Conservation (phyloP, 2,797 vertebrate species). For the Decapterus maruadsi region DNA sequence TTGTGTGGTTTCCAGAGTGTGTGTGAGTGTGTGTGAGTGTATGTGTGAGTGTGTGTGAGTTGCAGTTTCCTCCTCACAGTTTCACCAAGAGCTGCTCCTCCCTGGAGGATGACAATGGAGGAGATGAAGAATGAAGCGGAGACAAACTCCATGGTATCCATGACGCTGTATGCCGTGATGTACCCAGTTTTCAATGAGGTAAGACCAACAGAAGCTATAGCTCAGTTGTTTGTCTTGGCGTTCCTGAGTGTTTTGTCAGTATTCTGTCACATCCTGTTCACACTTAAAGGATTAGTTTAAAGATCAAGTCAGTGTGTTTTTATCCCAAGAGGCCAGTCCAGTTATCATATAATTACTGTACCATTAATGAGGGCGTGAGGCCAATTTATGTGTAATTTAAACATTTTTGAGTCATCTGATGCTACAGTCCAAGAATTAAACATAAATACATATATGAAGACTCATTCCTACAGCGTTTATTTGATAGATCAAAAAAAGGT, state of each 20-base stretch:
- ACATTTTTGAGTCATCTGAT: not conserved
- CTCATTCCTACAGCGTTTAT: not conserved
- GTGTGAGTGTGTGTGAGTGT: constrained; percentile 69
- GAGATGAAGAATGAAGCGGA: constrained; percentile 99
- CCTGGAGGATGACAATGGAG: constrained; percentile 99
- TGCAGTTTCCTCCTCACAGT: constrained; percentile 69
- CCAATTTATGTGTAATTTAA: not conserved
- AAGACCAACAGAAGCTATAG: constrained; percentile 20
- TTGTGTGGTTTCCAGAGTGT: constrained; percentile 54
- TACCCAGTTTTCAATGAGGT: constrained; percentile 99
- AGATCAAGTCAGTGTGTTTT: not conserved
- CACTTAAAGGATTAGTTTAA: not conserved
- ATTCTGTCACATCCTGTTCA: not conserved
- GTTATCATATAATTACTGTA: not conserved
- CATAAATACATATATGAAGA: not conserved
- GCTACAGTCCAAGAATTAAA: not conserved
- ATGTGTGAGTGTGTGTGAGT: constrained; percentile 86
- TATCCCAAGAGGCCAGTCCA: not conserved
- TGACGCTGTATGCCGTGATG: constrained; percentile 99
- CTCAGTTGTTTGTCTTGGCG: not conserved
- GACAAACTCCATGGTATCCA: constrained; percentile 99
- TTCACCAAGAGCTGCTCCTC: constrained; percentile 85
- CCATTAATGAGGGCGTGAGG: not conserved
- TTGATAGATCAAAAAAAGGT: not conserved
- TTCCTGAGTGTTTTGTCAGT: not conserved